phyloP scores from a whole-genome alignment of 2,888 invertebrate genomes.

The Cantharis nigra region DNA sequence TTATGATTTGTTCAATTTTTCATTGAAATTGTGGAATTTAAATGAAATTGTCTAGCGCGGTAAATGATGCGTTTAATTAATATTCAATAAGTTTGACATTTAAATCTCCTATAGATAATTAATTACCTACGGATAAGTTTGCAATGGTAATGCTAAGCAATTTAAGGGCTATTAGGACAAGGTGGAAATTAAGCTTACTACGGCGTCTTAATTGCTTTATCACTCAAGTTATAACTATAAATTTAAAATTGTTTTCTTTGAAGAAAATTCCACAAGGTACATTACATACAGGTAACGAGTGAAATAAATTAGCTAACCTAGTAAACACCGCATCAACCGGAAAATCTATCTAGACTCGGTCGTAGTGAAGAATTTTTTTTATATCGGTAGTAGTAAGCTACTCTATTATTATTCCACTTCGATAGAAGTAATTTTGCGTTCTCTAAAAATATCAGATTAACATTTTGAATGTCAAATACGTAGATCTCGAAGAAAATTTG shows the following conservation, averaged over 20 bases:
- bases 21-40: background rate
- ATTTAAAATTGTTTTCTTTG: background rate
- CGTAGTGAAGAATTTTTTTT: too few species aligned
- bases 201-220: background rate
- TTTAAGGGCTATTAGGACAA: background rate
- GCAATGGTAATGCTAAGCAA: background rate
- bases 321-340: too few species aligned
- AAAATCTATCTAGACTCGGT: too few species aligned
- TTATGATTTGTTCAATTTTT: background rate
- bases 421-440: too few species aligned
- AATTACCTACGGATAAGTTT: background rate
- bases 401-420: too few species aligned
- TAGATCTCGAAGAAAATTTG: too few species aligned
- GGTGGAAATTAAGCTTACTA: background rate
- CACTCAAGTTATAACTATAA: background rate
- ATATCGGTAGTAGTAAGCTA: too few species aligned
- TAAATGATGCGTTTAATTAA: background rate
- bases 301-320: too few species aligned
- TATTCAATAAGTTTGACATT: background rate
- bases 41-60: background rate
- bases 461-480: too few species aligned
- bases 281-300: too few species aligned
- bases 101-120: background rate
- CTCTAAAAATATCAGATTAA: too few species aligned
- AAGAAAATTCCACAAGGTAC: too few species aligned